Conservation (phyloP, 1,140 invertebrate genomes). For the Drosophila asahinai region DNA sequence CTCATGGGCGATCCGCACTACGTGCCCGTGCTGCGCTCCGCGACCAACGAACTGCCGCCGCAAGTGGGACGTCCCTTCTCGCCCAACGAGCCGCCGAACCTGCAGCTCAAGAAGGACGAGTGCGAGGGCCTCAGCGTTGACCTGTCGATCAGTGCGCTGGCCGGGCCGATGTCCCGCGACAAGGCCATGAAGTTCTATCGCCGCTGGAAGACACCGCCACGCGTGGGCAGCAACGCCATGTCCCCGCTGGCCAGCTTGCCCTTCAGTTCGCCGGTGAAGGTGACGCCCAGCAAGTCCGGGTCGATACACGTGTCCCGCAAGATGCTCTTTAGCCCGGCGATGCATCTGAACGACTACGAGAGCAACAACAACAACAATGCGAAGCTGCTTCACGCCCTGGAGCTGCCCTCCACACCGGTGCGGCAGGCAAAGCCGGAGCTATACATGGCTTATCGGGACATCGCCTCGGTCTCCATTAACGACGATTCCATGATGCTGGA, state of each 20-base stretch:
- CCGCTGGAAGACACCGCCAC: slow-evolving; percentile 93
- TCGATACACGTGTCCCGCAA: neutral
- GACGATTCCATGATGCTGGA: slow-evolving; percentile 24
- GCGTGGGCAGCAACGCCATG: slow-evolving; percentile 67
- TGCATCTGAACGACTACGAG: slow-evolving; percentile 4
- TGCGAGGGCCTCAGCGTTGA: slow-evolving; percentile 89
- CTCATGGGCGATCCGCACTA: slow-evolving; percentile 92
- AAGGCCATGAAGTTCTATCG: slow-evolving; percentile 91
- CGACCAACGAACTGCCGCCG: slow-evolving; percentile 90
- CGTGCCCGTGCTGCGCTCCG: slow-evolving; percentile 92
- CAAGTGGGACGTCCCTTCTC: slow-evolving; percentile 91
- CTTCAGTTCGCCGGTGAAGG: slow-evolving; percentile 54
- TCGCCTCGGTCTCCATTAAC: neutral
- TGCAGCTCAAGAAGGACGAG: slow-evolving; percentile 84
- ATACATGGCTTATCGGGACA: slow-evolving; percentile 1
- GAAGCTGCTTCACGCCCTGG: neutral
- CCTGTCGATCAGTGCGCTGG: slow-evolving; percentile 92
- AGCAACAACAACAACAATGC: slow-evolving; percentile 12
- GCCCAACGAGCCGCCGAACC: slow-evolving; percentile 87
- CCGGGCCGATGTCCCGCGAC: slow-evolving; percentile 93
- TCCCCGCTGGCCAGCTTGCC: slow-evolving; percentile 39
- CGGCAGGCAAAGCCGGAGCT: slow-evolving; percentile 2
- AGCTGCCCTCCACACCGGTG: slow-evolving; percentile 4
- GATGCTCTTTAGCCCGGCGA: slow-evolving; percentile 1
- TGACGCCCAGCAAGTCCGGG: slow-evolving; percentile 33